Conservation (phyloP, 2,888 invertebrate genomes). For the Andrena marginata region DNA sequence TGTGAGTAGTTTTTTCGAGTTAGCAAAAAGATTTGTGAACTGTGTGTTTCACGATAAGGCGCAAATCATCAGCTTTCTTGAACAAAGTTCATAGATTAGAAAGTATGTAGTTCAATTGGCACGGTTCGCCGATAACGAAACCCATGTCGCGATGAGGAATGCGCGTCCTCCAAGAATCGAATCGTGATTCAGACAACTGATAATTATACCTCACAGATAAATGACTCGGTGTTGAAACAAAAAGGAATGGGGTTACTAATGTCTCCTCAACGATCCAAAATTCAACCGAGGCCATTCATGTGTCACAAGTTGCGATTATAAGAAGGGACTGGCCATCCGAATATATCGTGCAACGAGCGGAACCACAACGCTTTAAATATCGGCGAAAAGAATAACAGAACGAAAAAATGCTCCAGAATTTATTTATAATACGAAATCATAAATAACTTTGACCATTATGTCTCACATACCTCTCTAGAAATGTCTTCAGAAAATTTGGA, state of each 20-base stretch:
- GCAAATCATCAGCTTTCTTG: not conserved
- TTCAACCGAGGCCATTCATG: slow-evolving; percentile 10
- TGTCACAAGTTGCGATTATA: not conserved
- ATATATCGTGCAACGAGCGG: not conserved
- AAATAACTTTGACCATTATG: slow-evolving; percentile 16
- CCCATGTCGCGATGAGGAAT: slow-evolving; percentile 40
- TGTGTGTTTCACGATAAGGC: not conserved
- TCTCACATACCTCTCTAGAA: slow-evolving; percentile 20
- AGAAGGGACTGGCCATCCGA: slow-evolving; percentile 6
- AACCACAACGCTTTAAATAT: slow-evolving; percentile 11
- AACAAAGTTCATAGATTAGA: slow-evolving; percentile 34
- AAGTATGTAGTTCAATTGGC: slow-evolving; percentile 63
- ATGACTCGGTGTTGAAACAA: slow-evolving; percentile 47
- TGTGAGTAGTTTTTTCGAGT: not conserved
- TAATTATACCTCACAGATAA: slow-evolving; percentile 53
- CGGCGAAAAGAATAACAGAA: slow-evolving; percentile 8
- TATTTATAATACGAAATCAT: slow-evolving; percentile 32
- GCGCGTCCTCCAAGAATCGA: slow-evolving; percentile 51
- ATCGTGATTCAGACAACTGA: slow-evolving; percentile 42
- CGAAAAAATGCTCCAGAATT: slow-evolving; percentile 16
- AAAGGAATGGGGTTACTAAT: slow-evolving; percentile 55
- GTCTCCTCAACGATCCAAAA: slow-evolving; percentile 37
- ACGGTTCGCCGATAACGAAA: slow-evolving; percentile 55
- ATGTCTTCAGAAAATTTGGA: slow-evolving; percentile 11
- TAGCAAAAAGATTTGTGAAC: too few relatives aligned